Base-by-base conservation (phyloP, 2,113 vertebrate species). In the Anhinga rufa region DNA sequence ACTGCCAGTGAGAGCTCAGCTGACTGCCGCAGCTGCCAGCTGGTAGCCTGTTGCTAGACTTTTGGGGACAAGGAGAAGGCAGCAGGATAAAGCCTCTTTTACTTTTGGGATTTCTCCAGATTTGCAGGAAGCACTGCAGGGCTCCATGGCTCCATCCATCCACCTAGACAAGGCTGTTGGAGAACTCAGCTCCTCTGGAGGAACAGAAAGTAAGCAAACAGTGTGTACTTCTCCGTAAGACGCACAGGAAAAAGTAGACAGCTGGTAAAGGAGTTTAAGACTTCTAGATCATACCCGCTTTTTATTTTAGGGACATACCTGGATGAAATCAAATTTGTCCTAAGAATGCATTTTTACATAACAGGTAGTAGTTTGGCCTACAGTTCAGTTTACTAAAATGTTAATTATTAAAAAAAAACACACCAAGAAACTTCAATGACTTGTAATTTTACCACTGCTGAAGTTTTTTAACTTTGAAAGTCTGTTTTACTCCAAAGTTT, bases 1-100 rank as follows among this genome's bases (percentile, higher is more conserved):
- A 42, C 81, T 88, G 96, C 94, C 96, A 97, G 94, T 93, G 94
- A 76, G 2, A 82, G 93, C 90, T 95, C 96, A 97, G 96, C 86
- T 96, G 95, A 96, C 72, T 17, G 79, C 57, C 0, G 42, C 86
- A 96, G 93, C 91, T 95, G 95, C 96, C 95, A 97, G 92, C 91
- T 94, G 92, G 87, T 86, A n/a, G 94, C 49, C 77, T 88, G 87
- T 71, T 64, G 76, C 95, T 91, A 86, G 57, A 94, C 96, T 94
- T 95, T 85, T 92, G 93, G 87, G 82, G 79, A 92, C 95, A 95
- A 91, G 88, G 57, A 93, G 77, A 61, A 92, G 88, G 95, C 95
- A 89, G 90, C 69, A 96, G 77, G 92, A 92, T 85, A 94, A 96
- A 96, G 65, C 90, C 76, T 86, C 83, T 65, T 84, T 87, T 49